These are phyloP conservation scores for Drosophila pectinifera DNA, from an alignment of 1,140 invertebrate species.

Conservation along the genomic window DNA sequence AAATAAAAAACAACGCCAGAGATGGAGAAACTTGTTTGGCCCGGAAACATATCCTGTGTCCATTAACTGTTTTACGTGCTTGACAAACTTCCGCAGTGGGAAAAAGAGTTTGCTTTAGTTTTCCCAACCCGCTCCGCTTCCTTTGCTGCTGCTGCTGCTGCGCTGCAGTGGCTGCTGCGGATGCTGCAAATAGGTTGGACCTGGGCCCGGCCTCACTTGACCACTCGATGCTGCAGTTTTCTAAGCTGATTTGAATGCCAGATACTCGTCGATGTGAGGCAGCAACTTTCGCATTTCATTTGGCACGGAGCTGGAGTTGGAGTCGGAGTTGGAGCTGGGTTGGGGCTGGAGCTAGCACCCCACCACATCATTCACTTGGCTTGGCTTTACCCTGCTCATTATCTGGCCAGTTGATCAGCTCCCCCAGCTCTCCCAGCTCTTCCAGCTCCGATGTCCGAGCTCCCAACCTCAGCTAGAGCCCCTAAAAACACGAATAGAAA, in stretches of 20 bases:
- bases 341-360: conserved; percentile 11
- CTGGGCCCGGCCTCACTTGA: conserved; percentile 36
- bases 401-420: conserved; percentile 74
- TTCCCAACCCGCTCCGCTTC: conserved; percentile 44
- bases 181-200: conserved; percentile 70
- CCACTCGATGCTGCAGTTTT: conserved; percentile 59
- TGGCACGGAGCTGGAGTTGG: conserved; percentile 24
- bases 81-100: conserved; percentile 70
- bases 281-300: conserved; percentile 81
- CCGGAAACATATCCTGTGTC: conserved; percentile 82
- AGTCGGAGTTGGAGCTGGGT: background rate
- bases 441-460: background rate
- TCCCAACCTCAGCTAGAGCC: conserved; percentile 17
- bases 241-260: conserved; percentile 81
- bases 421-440: conserved; percentile 8
- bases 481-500: conserved; percentile 63
- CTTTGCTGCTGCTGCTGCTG: conserved; percentile 24
- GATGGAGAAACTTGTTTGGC: conserved; percentile 58
- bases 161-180: conserved; percentile 44
- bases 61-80: conserved; percentile 81
- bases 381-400: conserved; percentile 44
- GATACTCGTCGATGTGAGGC: conserved; percentile 52
- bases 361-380: conserved; percentile 63
- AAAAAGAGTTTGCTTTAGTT: conserved; percentile 44
- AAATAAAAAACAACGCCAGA: conserved; percentile 6